phyloP scores from a whole-genome alignment of 2,888 invertebrate genomes.

The Polia nebulosa region DNA sequence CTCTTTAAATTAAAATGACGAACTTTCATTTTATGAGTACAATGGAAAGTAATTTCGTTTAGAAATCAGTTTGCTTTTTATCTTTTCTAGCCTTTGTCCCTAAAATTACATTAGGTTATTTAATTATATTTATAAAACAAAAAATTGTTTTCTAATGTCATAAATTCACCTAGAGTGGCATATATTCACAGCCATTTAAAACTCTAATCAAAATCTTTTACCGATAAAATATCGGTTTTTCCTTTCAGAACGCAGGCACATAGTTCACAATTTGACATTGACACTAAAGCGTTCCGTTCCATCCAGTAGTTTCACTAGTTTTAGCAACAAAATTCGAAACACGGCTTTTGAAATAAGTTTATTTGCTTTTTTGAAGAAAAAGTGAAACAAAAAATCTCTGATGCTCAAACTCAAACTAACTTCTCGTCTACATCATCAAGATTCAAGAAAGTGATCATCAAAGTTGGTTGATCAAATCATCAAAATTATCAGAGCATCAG shows the following conservation, averaged over 20 bases:
- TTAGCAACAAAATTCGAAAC: background rate
- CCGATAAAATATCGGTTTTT: background rate
- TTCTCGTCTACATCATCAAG: background rate
- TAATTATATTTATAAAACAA: no score
- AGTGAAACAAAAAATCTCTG: conserved; percentile 1
- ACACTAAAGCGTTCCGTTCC: background rate
- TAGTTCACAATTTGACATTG: conserved; percentile 21
- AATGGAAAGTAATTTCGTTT: conserved; percentile 34
- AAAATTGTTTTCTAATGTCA: no score
- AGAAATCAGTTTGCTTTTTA: background rate
- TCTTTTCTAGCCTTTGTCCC: no score
- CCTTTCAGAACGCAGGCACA: conserved; percentile 22
- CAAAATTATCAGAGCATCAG: conserved; percentile 25
- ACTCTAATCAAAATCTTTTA: background rate
- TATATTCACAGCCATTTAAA: no score
- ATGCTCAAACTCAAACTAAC: background rate
- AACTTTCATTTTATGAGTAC: rapidly evolving
- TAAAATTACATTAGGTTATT: no score
- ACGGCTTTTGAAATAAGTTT: background rate
- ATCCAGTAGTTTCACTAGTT: background rate
- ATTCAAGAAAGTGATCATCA: no score
- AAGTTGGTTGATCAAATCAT: conserved; percentile 25
- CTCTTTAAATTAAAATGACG: background rate
- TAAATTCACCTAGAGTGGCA: no score
- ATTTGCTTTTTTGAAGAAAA: background rate